Conservation (phyloP, 2,888 invertebrate species). For the Esperia sulphurella region DNA sequence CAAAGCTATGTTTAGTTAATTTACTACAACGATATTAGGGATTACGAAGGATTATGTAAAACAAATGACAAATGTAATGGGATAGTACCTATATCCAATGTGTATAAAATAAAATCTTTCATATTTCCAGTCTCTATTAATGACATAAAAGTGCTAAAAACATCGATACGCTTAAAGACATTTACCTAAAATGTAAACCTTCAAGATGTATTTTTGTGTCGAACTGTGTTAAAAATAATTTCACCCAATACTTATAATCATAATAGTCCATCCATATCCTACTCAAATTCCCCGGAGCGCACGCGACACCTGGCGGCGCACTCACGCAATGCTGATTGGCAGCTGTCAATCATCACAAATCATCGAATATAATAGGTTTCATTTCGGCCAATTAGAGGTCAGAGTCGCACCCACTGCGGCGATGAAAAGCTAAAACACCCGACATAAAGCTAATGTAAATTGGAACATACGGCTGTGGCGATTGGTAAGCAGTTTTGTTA, state of each 20-base stretch:
- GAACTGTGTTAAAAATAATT: background rate
- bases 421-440: constrained; percentile 41
- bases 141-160: too few relatives aligned
- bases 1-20: too few relatives aligned
- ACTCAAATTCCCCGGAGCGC: constrained; percentile 18
- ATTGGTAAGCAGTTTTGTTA: background rate
- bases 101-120: too few relatives aligned
- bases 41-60: too few relatives aligned
- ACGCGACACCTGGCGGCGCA: constrained; percentile 57
- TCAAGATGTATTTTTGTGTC: too few relatives aligned
- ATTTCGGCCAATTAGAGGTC: constrained; percentile 59
- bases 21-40: too few relatives aligned
- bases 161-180: too few relatives aligned
- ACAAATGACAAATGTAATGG: too few relatives aligned
- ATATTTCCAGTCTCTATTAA: too few relatives aligned
- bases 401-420: constrained; percentile 41
- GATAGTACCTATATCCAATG: too few relatives aligned
- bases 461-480: background rate
- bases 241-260: background rate
- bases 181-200: too few relatives aligned
- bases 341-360: constrained; percentile 70
- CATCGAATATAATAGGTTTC: constrained; percentile 59
- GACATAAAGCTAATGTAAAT: constrained; percentile 27
- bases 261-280: background rate
- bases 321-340: constrained; percentile 63